Conservation (phyloP, 2,888 invertebrate genomes). For the Drosophila sordidapex region DNA sequence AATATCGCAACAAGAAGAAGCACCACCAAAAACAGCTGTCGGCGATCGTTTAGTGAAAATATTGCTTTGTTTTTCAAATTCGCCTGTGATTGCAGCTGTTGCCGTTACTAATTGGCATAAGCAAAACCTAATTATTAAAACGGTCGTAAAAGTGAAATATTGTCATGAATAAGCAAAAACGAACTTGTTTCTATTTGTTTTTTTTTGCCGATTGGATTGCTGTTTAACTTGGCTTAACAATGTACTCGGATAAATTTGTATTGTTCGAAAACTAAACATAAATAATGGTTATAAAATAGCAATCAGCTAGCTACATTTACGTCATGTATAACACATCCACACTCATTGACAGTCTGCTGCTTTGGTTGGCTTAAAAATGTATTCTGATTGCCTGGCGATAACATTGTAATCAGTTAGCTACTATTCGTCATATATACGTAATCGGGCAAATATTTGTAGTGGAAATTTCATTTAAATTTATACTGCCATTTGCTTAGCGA, state of each 20-base stretch:
- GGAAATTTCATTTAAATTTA: slow-evolving; percentile 46
- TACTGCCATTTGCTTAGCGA: slow-evolving; percentile 29
- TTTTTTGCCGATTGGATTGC: background rate
- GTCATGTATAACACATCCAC: background rate
- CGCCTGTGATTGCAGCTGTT: slow-evolving; percentile 30
- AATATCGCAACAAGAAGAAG: slow-evolving; percentile 11
- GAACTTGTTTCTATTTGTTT: slow-evolving; percentile 11
- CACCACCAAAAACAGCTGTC: slow-evolving; percentile 1
- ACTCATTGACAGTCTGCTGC: background rate
- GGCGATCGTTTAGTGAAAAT: slow-evolving; percentile 9
- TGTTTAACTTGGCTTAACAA: slow-evolving; percentile 8
- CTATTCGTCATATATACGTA: slow-evolving; percentile 16
- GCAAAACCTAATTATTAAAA: slow-evolving; percentile 17
- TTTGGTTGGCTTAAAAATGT: background rate
- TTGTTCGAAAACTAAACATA: slow-evolving; percentile 10
- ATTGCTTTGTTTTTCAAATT: slow-evolving; percentile 23
- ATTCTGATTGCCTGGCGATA: slow-evolving; percentile 26
- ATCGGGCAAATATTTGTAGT: slow-evolving; percentile 22
- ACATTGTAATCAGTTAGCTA: slow-evolving; percentile 33
- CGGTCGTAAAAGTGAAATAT: slow-evolving; percentile 19
- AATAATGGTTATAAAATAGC: slow-evolving; percentile 24
- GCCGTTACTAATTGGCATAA: slow-evolving; percentile 12
- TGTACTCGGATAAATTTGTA: slow-evolving; percentile 23
- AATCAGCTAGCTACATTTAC: slow-evolving; percentile 28
- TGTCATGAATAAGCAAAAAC: slow-evolving; percentile 20